Evolutionary conservation across 2,797 vertebrate genomes (phyloP).

Genomic region (Manis crassicaudata): DNA sequence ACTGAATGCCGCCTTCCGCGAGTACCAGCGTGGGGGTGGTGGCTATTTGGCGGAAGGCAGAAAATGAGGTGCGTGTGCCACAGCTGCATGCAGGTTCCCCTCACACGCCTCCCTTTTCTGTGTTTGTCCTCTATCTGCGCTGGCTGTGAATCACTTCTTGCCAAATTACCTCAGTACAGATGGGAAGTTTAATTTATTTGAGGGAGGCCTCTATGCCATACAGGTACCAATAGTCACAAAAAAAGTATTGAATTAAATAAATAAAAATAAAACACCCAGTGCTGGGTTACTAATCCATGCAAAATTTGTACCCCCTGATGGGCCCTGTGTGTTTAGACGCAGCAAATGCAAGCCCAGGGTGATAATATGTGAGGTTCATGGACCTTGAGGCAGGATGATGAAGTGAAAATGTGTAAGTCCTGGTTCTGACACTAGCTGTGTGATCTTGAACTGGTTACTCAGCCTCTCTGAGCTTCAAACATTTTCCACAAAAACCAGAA

Average conservation of each 20-base stretch:
- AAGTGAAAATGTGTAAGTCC: not conserved
- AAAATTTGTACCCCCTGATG: not conserved
- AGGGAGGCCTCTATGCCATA: not conserved
- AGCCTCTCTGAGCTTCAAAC: not conserved
- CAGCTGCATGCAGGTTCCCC: not conserved
- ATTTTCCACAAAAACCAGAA: not conserved
- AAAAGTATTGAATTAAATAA: not conserved
- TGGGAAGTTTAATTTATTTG: not conserved
- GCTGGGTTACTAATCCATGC: not conserved
- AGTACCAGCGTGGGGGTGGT: not conserved
- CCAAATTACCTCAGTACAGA: not conserved
- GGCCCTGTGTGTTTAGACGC: not conserved
- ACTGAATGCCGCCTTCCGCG: not conserved
- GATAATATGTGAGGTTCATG: fast-evolving
- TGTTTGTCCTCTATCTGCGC: not conserved
- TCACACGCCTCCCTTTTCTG: not conserved
- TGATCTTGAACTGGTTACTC: not conserved
- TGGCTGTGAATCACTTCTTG: not conserved
- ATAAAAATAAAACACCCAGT: not conserved
- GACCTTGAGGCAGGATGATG: not conserved
- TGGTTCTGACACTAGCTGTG: not conserved
- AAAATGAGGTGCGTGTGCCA: not conserved
- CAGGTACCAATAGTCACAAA: not conserved
- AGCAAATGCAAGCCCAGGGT: not conserved
- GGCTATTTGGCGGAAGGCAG: not conserved